These are phyloP conservation scores for Phortica okadai DNA, from an alignment of 2,888 invertebrate genomes.

Conservation along the genomic window DNA sequence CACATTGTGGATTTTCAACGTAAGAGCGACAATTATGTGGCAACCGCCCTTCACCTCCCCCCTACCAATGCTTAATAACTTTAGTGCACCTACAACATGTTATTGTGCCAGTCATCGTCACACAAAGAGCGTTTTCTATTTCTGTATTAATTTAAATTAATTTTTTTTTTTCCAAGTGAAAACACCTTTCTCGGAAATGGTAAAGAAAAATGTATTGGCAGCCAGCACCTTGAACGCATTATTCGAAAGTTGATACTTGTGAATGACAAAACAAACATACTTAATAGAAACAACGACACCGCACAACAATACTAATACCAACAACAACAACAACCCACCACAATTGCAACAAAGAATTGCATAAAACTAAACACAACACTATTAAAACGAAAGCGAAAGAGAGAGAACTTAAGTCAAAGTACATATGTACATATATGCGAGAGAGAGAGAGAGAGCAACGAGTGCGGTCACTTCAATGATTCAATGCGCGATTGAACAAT, in stretches of 20 bases:
- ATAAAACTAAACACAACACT: too few species aligned
- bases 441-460: background rate
- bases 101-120: background rate
- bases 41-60: too few species aligned
- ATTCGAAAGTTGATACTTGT: background rate
- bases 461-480: background rate
- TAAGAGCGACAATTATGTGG: too few species aligned
- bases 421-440: too few species aligned
- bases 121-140: slow-evolving; percentile 19
- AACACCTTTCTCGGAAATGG: slow-evolving; percentile 26
- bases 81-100: slow-evolving; percentile 4
- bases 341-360: too few species aligned
- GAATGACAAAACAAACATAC: background rate
- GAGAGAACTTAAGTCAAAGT: too few species aligned
- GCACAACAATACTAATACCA: background rate
- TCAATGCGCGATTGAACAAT: background rate
- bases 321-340: background rate
- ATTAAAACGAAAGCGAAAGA: too few species aligned
- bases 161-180: background rate
- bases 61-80: background rate
- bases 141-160: background rate
- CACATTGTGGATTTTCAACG: background rate
- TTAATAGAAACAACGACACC: background rate
- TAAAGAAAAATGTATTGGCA: background rate
- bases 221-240: slow-evolving; percentile 17